Evolutionary conservation across 2,888 invertebrate species (phyloP), one percentile per base, ranked within the genome.

Genomic region (Tethea ocularis): DNA sequence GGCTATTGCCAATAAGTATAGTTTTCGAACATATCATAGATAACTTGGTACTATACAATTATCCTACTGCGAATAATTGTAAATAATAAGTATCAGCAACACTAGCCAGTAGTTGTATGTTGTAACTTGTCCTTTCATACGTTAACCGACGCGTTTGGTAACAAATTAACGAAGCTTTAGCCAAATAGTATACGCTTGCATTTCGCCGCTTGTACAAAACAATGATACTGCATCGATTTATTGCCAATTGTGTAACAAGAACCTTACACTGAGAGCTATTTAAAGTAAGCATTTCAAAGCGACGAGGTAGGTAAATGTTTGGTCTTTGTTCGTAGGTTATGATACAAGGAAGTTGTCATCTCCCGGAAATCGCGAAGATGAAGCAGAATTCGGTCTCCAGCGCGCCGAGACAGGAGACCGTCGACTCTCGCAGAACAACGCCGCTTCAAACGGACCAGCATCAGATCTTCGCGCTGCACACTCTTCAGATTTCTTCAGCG

Each of bases 401-500:
- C 94, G 95, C 33, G 96, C 96, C 17, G 96, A 96, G 88, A 91
- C 90, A 88, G 95, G 83, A 88, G 96, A 90, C 72, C 84, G 87
- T 41, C 88, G 93, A n/a, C 73, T 88, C n/a, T 72, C 84, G 1
- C 88, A 89, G 66, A 87, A 84, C 57, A 87, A 84, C 56, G 74
- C 68, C 55, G 70, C 71, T 22, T 65, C 79, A 3, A 86, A 84
- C 81, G 88, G 78, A 64, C 88, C 80, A n/a, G 80, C 81, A 15
- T 94, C 94, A 60, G 96, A 96, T 73, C 95, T 96, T 61, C 95
- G 95, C 70, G 95, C 95, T 52, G 96, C 96, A 24, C 96, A 96
- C 80, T 96, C 96, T 61, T 96, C 96, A 1, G 96, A 96, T 84
- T 96, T 96, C 90, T 96, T 95, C 86, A 95, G 95, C 61, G 92